phyloP scores from a whole-genome alignment of 64 coral and sea anemone genomes.

The Trachythela sp. region DNA sequence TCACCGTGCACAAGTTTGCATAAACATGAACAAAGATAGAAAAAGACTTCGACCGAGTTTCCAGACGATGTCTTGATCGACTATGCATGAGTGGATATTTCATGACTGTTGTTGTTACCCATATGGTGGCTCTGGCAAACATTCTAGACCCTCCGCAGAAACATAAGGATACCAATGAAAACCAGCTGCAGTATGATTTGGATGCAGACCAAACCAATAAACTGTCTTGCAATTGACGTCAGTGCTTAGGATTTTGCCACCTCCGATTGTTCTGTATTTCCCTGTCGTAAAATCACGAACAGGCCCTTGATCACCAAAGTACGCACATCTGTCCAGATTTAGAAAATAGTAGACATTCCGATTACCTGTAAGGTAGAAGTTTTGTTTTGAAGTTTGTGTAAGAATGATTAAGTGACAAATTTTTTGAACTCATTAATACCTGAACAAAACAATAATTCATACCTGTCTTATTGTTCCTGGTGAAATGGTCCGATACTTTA shows the following conservation, averaged over 20 bases:
- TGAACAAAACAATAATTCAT: not conserved
- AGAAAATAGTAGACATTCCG: not conserved
- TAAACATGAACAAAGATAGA: too few species aligned
- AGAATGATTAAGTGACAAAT: too few species aligned
- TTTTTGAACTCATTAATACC: too few species aligned
- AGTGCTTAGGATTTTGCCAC: not conserved
- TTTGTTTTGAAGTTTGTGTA: not conserved
- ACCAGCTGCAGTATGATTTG: not conserved
- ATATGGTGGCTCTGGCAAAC: not conserved
- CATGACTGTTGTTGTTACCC: not conserved
- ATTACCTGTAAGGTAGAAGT: not conserved
- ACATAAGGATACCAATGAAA: not conserved
- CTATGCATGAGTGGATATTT: too few species aligned
- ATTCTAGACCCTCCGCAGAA: not conserved
- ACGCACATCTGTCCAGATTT: not conserved
- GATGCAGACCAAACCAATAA: not conserved
- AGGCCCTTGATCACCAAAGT: not conserved
- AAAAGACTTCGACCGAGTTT: too few species aligned
- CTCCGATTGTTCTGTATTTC: not conserved
- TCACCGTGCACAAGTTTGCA: too few species aligned
- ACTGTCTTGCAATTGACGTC: not conserved
- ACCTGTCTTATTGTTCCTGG: not conserved
- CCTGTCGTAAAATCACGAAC: not conserved
- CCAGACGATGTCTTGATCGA: too few species aligned
- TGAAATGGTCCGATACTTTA: constrained; percentile 9